phyloP scores from a whole-genome alignment of 2,888 invertebrate species.

The Pachydiplax longipennis region DNA sequence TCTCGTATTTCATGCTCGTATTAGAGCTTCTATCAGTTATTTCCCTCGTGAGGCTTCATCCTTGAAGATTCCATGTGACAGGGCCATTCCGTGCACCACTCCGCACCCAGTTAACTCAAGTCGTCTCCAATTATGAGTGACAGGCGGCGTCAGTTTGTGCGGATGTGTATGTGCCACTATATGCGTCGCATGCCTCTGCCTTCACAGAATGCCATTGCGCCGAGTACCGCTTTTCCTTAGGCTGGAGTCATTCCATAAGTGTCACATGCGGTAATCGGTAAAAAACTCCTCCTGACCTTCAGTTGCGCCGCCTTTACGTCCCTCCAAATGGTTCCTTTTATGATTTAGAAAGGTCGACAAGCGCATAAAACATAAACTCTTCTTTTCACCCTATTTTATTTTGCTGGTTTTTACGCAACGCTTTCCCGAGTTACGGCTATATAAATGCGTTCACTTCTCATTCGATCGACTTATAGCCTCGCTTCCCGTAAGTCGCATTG shows the following conservation, averaged over 20 bases:
- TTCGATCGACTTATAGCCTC: neutral
- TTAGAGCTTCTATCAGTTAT: neutral
- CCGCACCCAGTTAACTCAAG: neutral
- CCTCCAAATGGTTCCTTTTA: neutral
- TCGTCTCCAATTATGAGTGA: neutral
- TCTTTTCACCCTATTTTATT: neutral
- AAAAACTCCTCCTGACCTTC: neutral
- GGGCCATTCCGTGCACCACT: neutral
- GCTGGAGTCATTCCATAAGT: neutral
- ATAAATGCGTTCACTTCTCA: neutral
- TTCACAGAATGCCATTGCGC: neutral
- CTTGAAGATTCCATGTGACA: neutral
- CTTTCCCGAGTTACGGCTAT: neutral
- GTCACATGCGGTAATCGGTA: neutral
- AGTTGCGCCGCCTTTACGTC: neutral
- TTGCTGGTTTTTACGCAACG: neutral
- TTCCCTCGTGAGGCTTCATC: neutral
- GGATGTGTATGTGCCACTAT: neutral
- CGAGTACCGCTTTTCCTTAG: conserved; percentile 10
- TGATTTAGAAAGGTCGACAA: neutral
- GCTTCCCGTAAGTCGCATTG: neutral
- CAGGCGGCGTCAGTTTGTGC: neutral
- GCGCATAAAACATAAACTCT: neutral
- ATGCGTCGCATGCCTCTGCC: neutral
- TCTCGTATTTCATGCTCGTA: neutral